phyloP scores from a whole-genome alignment of 2,888 invertebrate genomes.

The Perithous albicinctus region DNA sequence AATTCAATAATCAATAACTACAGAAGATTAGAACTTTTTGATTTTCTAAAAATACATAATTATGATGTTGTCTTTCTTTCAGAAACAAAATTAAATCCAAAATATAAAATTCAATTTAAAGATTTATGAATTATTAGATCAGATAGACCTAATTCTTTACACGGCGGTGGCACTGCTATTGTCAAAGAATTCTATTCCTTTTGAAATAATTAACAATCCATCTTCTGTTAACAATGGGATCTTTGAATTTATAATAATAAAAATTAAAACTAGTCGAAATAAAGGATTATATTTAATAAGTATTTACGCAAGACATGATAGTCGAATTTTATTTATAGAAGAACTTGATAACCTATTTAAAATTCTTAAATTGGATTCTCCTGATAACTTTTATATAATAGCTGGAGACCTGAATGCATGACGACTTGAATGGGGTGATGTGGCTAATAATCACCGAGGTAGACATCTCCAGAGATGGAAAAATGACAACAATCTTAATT shows the following conservation, averaged over 20 bases:
- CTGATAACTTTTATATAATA: slow-evolving; percentile 19
- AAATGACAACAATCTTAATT: too few relatives aligned
- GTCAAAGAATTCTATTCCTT: slow-evolving; percentile 2
- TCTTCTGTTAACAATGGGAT: slow-evolving; percentile 8
- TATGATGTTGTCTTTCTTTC: slow-evolving; percentile 22
- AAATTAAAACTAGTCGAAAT: not conserved
- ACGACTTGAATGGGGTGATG: slow-evolving; percentile 7
- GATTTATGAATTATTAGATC: slow-evolving; percentile 18
- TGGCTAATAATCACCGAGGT: not conserved
- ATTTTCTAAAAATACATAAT: not conserved
- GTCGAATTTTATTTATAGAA: not conserved
- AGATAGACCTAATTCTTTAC: slow-evolving; percentile 23
- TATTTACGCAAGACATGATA: slow-evolving; percentile 19
- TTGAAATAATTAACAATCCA: not conserved
- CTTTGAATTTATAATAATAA: slow-evolving; percentile 34
- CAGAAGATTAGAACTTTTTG: not conserved
- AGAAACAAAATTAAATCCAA: slow-evolving; percentile 17
- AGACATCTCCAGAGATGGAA: too few relatives aligned
- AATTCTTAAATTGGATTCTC: not conserved
- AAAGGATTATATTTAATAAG: slow-evolving; percentile 22
- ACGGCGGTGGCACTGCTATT: slow-evolving; percentile 41
- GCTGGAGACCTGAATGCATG: slow-evolving; percentile 25
- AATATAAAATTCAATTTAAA: slow-evolving; percentile 25
- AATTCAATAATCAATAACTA: not conserved
- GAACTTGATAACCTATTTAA: slow-evolving; percentile 12